Evolutionary conservation across 2,113 vertebrate genomes (phyloP).

Genomic region (Plecturocebus donacophilus): DNA sequence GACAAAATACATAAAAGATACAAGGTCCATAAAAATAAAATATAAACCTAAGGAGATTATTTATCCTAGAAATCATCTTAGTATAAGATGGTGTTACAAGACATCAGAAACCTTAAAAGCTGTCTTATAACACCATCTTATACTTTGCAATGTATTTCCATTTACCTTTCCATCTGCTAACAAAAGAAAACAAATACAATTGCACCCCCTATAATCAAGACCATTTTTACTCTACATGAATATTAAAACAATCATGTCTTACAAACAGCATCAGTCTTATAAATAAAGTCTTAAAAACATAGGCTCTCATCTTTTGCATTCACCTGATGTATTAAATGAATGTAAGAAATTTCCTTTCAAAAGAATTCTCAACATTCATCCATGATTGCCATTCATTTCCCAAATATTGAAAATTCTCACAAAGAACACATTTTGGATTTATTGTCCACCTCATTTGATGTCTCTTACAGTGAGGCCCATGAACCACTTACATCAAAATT

Average conservation of each 20-base stretch:
- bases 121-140: neutral
- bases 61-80: constrained; percentile 19
- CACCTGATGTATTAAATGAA: neutral
- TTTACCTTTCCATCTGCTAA: neutral
- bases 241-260: constrained; percentile 40
- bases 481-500: neutral
- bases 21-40: constrained; percentile 28
- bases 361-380: neutral
- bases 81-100: neutral
- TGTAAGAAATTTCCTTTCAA: neutral
- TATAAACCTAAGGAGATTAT: neutral
- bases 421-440: neutral
- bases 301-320: neutral
- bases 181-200: constrained; percentile 34
- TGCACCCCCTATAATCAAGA: neutral
- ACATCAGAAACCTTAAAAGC: neutral
- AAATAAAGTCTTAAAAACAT: constrained; percentile 3
- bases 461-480: neutral
- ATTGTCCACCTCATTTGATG: neutral
- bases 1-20: neutral
- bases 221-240: neutral
- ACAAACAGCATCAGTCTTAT: neutral
- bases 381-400: neutral
- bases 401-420: neutral
- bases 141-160: neutral